Evolutionary conservation across 2,797 vertebrate genomes (phyloP).

Genomic region (Morelia viridis): DNA sequence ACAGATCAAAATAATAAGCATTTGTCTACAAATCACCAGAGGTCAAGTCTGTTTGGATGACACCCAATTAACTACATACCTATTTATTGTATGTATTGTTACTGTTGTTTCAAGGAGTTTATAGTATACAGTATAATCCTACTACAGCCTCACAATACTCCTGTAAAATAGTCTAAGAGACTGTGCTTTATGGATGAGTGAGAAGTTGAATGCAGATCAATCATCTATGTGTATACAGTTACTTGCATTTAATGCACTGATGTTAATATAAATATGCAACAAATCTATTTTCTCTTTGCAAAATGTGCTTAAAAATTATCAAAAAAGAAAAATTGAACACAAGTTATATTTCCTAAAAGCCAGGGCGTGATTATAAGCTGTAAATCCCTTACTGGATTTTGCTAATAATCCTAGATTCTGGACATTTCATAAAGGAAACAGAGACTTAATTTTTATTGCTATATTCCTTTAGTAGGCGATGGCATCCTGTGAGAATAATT

Average conservation of each 20-base stretch:
- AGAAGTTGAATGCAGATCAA: neutral
- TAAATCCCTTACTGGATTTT: slow-evolving; percentile 30
- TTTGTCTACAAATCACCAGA: too few relatives aligned
- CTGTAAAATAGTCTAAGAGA: neutral
- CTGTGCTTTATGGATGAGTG: neutral
- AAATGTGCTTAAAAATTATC: slow-evolving; percentile 31
- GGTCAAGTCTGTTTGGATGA: neutral
- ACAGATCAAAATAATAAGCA: too few relatives aligned
- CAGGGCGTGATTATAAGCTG: slow-evolving; percentile 22
- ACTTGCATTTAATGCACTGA: neutral
- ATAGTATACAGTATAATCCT: neutral
- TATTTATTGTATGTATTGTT: neutral
- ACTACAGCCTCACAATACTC: neutral
- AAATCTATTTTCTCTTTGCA: slow-evolving; percentile 8
- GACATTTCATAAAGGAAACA: slow-evolving; percentile 28
- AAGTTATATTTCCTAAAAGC: slow-evolving; percentile 20
- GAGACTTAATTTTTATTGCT: slow-evolving; percentile 27
- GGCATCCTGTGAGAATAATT: slow-evolving; percentile 42
- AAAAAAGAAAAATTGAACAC: slow-evolving; percentile 18
- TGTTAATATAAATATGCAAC: slow-evolving; percentile 34
- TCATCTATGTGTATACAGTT: neutral
- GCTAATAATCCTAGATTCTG: neutral
- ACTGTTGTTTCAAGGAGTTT: neutral
- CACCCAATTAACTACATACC: neutral
- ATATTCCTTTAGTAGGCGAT: slow-evolving; percentile 23